phyloP scores from a whole-genome alignment of 2,113 vertebrate species.

The Tenebrosternarchus preto region DNA sequence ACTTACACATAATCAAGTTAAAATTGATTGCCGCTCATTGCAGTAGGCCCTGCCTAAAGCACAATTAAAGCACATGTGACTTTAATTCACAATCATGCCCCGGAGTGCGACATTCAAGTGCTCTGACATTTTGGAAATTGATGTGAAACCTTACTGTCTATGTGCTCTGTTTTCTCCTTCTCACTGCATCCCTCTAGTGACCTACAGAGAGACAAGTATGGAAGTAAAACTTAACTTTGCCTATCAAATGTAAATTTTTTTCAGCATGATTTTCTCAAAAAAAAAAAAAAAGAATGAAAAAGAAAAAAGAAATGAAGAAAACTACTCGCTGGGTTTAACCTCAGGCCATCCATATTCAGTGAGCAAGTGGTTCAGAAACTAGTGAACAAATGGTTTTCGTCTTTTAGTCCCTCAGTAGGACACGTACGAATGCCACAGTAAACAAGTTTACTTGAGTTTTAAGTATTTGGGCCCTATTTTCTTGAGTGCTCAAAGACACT shows the following conservation, averaged over 20 bases:
- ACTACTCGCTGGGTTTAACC: slow-evolving; percentile 92
- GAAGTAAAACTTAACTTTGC: slow-evolving; percentile 99
- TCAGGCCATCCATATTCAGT: slow-evolving; percentile 91
- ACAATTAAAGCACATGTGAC: slow-evolving; percentile 19
- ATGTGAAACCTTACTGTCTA: slow-evolving; percentile 79
- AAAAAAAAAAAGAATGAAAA: slow-evolving; percentile 65
- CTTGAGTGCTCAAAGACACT: too few species aligned
- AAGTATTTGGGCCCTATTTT: background rate
- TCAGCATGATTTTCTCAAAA: slow-evolving; percentile 97
- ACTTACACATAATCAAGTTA: slow-evolving; percentile 27
- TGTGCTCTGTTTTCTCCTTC: slow-evolving; percentile 81
- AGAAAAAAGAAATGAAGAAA: slow-evolving; percentile 74
- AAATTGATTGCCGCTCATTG: slow-evolving; percentile 30
- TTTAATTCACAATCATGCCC: slow-evolving; percentile 19
- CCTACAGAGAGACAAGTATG: slow-evolving; percentile 99
- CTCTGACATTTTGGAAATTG: slow-evolving; percentile 75
- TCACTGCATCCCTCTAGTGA: slow-evolving; percentile 98
- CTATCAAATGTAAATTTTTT: slow-evolving; percentile 99
- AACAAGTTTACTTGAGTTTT: background rate
- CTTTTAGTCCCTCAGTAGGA: background rate
- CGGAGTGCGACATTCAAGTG: slow-evolving; percentile 39
- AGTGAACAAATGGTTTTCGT: slow-evolving; percentile 29
- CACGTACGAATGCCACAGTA: background rate
- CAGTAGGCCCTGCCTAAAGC: slow-evolving; percentile 18
- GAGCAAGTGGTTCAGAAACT: slow-evolving; percentile 98